These are phyloP conservation scores for Callospermophilus lateralis DNA, from an alignment of 2,113 vertebrate genomes.

Conservation along the genomic window DNA sequence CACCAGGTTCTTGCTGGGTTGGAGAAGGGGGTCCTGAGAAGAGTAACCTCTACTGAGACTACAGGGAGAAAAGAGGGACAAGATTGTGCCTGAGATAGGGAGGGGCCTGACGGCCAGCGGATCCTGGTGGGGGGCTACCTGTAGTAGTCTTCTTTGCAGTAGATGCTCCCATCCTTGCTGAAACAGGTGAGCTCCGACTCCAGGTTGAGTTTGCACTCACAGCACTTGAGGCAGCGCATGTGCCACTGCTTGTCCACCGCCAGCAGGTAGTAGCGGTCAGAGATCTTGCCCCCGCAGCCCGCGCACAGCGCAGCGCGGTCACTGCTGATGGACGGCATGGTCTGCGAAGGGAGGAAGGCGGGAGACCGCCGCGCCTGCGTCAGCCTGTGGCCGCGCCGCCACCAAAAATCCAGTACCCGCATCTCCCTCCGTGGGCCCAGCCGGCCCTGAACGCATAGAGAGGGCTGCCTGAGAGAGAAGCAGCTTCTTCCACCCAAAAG, in stretches of 20 bases:
- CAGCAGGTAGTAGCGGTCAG: constrained; percentile 99
- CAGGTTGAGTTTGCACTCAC: constrained; percentile 98
- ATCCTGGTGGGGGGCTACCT: constrained; percentile 87
- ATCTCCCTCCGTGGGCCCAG: background rate
- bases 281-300: constrained; percentile 98
- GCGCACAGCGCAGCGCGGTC: constrained; percentile 97
- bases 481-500: background rate
- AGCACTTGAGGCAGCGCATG: constrained; percentile 99
- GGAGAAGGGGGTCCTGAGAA: background rate
- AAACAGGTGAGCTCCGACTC: constrained; percentile 99
- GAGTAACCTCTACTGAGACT: background rate
- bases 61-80: background rate
- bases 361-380: background rate
- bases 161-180: constrained; percentile 99
- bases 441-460: background rate
- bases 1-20: background rate
- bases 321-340: constrained; percentile 95
- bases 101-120: background rate
- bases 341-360: constrained; percentile 88
- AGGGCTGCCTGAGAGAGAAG: background rate
- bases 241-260: constrained; percentile 99
- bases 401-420: background rate
- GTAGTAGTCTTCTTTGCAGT: constrained; percentile 99
- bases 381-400: background rate
- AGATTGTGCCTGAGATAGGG: background rate